These are phyloP conservation scores for Tricholaema leucomelas DNA, from an alignment of 2,113 vertebrate species.

Conservation along the genomic window DNA sequence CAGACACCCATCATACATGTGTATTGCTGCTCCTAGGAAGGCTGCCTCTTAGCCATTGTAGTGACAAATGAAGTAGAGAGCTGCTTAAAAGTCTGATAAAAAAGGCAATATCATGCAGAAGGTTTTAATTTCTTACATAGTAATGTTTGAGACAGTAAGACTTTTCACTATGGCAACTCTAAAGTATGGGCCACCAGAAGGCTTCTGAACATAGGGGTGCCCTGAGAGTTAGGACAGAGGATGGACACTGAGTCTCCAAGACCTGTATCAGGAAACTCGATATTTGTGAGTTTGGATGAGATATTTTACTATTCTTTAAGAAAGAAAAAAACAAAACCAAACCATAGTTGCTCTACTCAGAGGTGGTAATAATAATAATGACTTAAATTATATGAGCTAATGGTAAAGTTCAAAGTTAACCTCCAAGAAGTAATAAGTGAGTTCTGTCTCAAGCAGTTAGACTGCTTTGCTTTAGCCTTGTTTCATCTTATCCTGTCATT, in stretches of 20 bases:
- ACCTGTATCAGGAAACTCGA: not conserved
- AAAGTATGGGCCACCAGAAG: not conserved
- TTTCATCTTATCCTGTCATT: not conserved
- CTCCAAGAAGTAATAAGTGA: not conserved
- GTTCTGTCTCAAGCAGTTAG: not conserved
- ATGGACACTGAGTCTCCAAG: not conserved
- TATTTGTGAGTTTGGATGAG: not conserved
- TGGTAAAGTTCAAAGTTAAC: not conserved
- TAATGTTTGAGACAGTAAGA: not conserved
- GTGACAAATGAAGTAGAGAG: not conserved
- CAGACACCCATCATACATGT: accelerated
- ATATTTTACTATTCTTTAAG: not conserved
- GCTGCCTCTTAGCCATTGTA: not conserved
- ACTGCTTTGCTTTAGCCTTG: not conserved
- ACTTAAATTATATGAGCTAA: not conserved
- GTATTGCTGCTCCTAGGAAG: not conserved
- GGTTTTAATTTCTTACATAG: not conserved
- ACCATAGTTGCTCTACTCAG: not conserved
- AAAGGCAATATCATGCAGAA: not conserved
- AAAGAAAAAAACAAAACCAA: not conserved
- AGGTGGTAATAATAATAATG: not conserved
- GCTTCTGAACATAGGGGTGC: not conserved
- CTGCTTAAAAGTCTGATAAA: not conserved
- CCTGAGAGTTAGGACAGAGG: not conserved
- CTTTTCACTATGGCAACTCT: not conserved